These are phyloP conservation scores for Lacerta bilineata DNA, from an alignment of 2,797 vertebrate species.

Conservation along the genomic window DNA sequence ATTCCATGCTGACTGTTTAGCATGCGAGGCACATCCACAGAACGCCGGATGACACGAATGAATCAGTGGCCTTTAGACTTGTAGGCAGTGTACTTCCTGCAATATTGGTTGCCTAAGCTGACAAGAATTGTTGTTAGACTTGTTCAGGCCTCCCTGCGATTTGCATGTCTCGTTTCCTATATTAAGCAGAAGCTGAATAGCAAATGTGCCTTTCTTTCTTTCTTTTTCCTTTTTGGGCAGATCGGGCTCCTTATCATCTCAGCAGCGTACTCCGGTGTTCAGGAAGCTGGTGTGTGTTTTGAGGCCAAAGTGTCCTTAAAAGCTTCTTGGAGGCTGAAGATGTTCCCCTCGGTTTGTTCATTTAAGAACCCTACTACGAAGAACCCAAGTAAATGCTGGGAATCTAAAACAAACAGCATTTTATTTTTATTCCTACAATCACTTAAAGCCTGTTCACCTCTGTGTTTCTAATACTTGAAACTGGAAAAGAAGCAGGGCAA, in stretches of 20 bases:
- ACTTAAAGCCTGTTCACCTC: background rate
- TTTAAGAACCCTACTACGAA: background rate
- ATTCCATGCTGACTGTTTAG: background rate
- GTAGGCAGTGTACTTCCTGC: background rate
- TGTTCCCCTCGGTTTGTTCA: background rate
- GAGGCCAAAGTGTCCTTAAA: background rate
- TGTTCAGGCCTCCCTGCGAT: background rate
- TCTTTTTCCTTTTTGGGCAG: background rate
- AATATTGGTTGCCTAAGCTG: background rate
- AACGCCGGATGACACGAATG: background rate
- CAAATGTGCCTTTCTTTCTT: background rate
- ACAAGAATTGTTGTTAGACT: background rate
- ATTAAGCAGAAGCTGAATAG: background rate
- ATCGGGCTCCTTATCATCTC: background rate
- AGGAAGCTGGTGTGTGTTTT: background rate
- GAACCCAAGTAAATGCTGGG: background rate
- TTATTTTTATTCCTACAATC: slow-evolving; percentile 30
- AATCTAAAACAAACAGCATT: background rate
- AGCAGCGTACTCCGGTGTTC: background rate
- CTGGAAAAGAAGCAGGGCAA: background rate
- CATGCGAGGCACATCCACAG: background rate
- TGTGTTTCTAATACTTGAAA: too few species aligned
- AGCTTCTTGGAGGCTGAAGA: background rate
- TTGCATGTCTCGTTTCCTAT: background rate
- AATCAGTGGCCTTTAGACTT: background rate